A percentile compares a stretch with the other conserved stretches of the same genome.
Evolutionary conservation across 2,113 vertebrate species (phyloP).

Genomic region (Cettia cetti): DNA sequence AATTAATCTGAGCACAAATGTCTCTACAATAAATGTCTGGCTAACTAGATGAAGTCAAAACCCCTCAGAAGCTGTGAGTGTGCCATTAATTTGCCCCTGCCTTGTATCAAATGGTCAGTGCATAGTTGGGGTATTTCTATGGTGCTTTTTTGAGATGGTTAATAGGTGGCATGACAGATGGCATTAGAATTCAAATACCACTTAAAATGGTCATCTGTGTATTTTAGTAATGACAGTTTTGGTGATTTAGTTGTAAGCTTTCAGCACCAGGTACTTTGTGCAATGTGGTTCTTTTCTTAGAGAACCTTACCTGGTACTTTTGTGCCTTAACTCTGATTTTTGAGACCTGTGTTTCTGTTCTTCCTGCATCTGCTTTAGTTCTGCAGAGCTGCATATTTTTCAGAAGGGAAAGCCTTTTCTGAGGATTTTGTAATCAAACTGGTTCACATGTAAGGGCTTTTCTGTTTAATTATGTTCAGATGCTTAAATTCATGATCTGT

Average conservation of each 20-base stretch:
- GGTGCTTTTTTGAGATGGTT: background rate
- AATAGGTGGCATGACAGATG: background rate
- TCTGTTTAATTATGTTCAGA: background rate
- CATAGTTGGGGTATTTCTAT: background rate
- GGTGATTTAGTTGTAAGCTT: background rate
- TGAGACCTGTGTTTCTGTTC: background rate
- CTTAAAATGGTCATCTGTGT: background rate
- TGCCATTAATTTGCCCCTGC: background rate
- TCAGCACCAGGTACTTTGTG: background rate
- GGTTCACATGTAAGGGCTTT: rapidly evolving
- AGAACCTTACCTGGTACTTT: background rate
- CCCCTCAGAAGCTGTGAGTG: background rate
- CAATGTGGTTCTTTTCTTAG: background rate
- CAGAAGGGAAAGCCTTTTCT: background rate
- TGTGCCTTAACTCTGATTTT: background rate
- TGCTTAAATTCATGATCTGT: background rate
- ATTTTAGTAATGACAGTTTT: background rate
- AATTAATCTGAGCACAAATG: background rate
- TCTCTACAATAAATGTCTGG: background rate
- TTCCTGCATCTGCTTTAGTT: background rate
- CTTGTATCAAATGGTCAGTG: background rate
- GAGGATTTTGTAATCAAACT: background rate
- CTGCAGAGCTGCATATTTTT: background rate
- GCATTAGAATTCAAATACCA: background rate
- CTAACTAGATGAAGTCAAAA: background rate